These are phyloP conservation scores for Pimephales promelas DNA, from an alignment of 2,113 vertebrate genomes.

Conservation along the genomic window DNA sequence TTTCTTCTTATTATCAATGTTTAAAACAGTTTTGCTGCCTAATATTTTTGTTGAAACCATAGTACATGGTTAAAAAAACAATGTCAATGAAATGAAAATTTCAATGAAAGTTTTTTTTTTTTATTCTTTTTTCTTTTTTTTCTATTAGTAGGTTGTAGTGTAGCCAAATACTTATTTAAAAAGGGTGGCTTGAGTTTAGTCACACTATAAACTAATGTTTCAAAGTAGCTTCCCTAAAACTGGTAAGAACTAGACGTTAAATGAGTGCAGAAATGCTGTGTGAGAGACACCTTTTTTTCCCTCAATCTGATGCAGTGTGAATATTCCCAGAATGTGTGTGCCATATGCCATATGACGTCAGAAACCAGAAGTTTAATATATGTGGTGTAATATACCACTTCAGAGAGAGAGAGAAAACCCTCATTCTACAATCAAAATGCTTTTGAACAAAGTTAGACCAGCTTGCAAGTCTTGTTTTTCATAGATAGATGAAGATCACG, in stretches of 20 bases:
- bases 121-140: not conserved
- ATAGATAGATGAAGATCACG: slow-evolving; percentile 42
- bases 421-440: slow-evolving; percentile 62
- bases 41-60: not conserved
- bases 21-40: not conserved
- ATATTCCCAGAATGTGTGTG: slow-evolving; percentile 29
- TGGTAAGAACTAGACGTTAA: not conserved
- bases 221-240: not conserved
- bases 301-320: slow-evolving; percentile 10
- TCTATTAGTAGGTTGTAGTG: not conserved
- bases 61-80: too few species aligned
- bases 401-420: slow-evolving; percentile 66
- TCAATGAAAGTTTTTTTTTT: not conserved
- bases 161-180: not conserved
- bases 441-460: slow-evolving; percentile 55
- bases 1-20: not conserved
- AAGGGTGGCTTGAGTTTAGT: not conserved
- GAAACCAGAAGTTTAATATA: slow-evolving; percentile 7
- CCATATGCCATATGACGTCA: slow-evolving; percentile 28
- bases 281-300: not conserved
- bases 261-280: not conserved
- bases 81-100: too few species aligned
- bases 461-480: slow-evolving; percentile 64
- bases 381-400: slow-evolving; percentile 64
- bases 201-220: not conserved